A percentile compares a stretch with the other conserved stretches of the same genome.
phyloP scores from a whole-genome alignment of 2,888 invertebrate species.

The Hoplodrina ambigua region DNA sequence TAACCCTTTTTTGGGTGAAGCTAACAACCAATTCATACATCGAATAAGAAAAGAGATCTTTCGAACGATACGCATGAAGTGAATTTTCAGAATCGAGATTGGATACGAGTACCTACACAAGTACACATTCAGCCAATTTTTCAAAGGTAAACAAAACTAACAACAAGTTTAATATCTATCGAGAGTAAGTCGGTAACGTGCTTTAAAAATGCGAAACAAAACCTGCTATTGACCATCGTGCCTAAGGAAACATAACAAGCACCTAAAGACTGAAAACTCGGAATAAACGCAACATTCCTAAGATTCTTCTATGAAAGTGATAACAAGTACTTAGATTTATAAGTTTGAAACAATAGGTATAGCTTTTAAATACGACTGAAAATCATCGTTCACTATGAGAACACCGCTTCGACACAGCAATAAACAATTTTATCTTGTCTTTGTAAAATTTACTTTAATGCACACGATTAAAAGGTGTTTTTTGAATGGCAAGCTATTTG shows the following conservation, averaged over 20 bases:
- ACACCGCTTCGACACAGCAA: background rate
- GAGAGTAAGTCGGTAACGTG: background rate
- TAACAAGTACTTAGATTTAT: constrained; percentile 55
- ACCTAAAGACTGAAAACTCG: constrained; percentile 46
- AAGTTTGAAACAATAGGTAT: constrained; percentile 50
- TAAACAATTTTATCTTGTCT: background rate
- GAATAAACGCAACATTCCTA: constrained; percentile 36
- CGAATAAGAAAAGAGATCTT: too few relatives aligned
- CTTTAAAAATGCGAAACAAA: background rate
- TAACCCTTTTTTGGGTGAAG: too few relatives aligned
- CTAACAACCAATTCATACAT: too few relatives aligned
- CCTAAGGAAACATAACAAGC: constrained; percentile 43
- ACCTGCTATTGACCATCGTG: constrained; percentile 15
- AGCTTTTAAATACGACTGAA: constrained; percentile 32
- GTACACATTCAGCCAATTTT: too few relatives aligned
- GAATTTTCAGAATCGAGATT: too few relatives aligned
- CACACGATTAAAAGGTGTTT: background rate
- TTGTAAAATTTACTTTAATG: background rate
- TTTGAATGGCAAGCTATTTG: background rate
- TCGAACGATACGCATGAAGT: too few relatives aligned
- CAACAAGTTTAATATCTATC: background rate
- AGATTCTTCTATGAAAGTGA: constrained; percentile 51
- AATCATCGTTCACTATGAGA: background rate
- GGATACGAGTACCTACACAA: too few relatives aligned
- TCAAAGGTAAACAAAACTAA: too few relatives aligned